Percentiles rank a stretch among this genome's conserved stretches.
Evolutionary conservation across 2,888 invertebrate species (phyloP).

Genomic region (Papilio demoleus): DNA sequence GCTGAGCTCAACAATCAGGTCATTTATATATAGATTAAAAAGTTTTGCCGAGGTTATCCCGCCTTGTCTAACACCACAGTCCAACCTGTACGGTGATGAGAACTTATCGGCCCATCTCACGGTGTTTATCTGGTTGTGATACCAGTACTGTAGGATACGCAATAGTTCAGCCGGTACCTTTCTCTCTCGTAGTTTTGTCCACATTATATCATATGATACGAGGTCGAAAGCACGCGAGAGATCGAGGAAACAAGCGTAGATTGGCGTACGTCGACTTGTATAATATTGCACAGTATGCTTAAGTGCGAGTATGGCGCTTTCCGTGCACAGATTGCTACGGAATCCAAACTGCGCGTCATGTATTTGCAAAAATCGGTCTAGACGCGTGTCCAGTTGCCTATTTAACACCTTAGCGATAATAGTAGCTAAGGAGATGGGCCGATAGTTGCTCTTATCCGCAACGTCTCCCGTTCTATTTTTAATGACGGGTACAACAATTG

Average conservation of each 20-base stretch:
- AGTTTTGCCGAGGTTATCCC: slow-evolving; percentile 39
- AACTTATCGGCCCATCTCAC: slow-evolving; percentile 27
- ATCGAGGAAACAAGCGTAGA: slow-evolving; percentile 1
- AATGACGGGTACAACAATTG: slow-evolving; percentile 43
- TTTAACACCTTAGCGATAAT: slow-evolving; percentile 45
- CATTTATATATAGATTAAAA: slow-evolving; percentile 42
- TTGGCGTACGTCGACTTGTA: slow-evolving; percentile 37
- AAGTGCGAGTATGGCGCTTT: slow-evolving; percentile 12
- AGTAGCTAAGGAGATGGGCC: slow-evolving; percentile 46
- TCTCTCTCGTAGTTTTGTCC: slow-evolving; percentile 37
- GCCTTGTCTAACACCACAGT: slow-evolving; percentile 40
- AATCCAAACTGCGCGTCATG: slow-evolving; percentile 44
- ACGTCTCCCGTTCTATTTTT: slow-evolving; percentile 46
- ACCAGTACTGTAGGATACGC: slow-evolving; percentile 26
- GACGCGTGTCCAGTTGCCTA: slow-evolving; percentile 41
- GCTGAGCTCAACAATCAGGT: slow-evolving; percentile 42
- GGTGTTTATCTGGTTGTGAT: background rate
- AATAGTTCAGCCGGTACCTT: slow-evolving; percentile 17
- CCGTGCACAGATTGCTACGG: slow-evolving; percentile 14
- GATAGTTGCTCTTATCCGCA: slow-evolving; percentile 43
- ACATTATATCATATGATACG: slow-evolving; percentile 42
- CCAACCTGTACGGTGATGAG: slow-evolving; percentile 24
- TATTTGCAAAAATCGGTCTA: slow-evolving; percentile 29
- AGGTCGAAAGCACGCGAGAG: slow-evolving; percentile 43
- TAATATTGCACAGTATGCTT: slow-evolving; percentile 39